phyloP scores from a whole-genome alignment of 1,140 invertebrate genomes.

The Drosophila orosa region DNA sequence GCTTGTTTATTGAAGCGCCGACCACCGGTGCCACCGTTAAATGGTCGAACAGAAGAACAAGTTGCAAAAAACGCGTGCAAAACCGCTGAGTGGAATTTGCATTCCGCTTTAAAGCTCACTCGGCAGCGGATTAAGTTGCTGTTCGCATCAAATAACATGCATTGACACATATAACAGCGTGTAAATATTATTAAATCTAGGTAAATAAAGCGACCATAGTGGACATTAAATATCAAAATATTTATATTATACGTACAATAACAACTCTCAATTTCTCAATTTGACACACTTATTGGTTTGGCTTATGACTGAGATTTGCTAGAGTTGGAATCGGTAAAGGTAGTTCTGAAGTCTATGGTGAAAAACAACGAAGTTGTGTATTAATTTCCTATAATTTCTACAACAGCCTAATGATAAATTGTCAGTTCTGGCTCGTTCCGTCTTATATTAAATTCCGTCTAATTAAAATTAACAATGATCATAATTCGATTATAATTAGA shows the following conservation, averaged over 20 bases:
- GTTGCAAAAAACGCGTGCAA: slow-evolving; percentile 21
- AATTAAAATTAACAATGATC: too few relatives aligned
- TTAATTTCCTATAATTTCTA: too few relatives aligned
- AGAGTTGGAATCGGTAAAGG: background rate
- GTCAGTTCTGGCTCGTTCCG: too few relatives aligned
- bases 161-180: slow-evolving; percentile 33
- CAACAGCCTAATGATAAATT: too few relatives aligned
- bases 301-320: background rate
- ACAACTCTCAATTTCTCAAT: background rate
- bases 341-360: background rate
- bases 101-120: slow-evolving; percentile 38
- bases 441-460: too few relatives aligned
- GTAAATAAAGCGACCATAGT: slow-evolving; percentile 17
- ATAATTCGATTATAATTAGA: background rate
- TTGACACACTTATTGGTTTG: background rate
- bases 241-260: slow-evolving; percentile 3
- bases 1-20: slow-evolving; percentile 66
- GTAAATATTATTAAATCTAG: slow-evolving; percentile 32
- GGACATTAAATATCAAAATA: slow-evolving; percentile 15
- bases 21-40: slow-evolving; percentile 28
- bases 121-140: slow-evolving; percentile 35
- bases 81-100: slow-evolving; percentile 32
- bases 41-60: slow-evolving; percentile 21
- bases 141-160: slow-evolving; percentile 33
- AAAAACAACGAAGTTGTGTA: background rate